Conservation (phyloP, 2,113 vertebrate species). For the Balaenoptera acutorostrata region DNA sequence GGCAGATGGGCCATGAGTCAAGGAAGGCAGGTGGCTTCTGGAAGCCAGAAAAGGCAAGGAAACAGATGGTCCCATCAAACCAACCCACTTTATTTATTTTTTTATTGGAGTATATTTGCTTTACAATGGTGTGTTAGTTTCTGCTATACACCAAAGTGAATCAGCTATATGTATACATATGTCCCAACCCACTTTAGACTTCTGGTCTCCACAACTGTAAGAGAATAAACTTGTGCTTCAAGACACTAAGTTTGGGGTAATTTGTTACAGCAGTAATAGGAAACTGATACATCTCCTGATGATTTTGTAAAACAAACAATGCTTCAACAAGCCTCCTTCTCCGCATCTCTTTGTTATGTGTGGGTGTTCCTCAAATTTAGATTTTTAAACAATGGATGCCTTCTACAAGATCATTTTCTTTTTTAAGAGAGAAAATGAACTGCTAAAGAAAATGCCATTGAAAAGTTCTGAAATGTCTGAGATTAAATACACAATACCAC, state of each 20-base stretch:
- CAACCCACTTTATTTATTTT: not conserved
- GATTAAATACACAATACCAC: not conserved
- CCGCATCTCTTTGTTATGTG: not conserved
- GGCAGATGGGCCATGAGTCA: not conserved
- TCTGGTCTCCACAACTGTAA: not conserved
- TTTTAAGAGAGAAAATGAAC: not conserved
- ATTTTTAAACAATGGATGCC: not conserved
- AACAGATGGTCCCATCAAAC: not conserved
- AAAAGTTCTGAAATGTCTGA: not conserved
- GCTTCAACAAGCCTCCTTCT: not conserved
- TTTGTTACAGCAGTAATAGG: not conserved
- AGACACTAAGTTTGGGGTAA: not conserved
- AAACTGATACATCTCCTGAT: accelerated
- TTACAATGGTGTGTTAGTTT: too few relatives aligned
- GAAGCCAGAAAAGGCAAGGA: not conserved
- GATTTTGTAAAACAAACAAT: not conserved
- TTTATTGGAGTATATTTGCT: too few relatives aligned
- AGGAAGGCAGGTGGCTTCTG: too few relatives aligned
- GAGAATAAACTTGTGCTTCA: not conserved
- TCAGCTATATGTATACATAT: too few relatives aligned
- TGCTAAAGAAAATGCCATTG: not conserved
- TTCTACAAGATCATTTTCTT: not conserved
- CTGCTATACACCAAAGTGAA: too few relatives aligned
- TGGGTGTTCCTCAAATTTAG: not conserved
- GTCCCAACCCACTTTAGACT: not conserved